Conservation (phyloP, 1,140 invertebrate species). For the Aphelenchoides fujianensis region DNA sequence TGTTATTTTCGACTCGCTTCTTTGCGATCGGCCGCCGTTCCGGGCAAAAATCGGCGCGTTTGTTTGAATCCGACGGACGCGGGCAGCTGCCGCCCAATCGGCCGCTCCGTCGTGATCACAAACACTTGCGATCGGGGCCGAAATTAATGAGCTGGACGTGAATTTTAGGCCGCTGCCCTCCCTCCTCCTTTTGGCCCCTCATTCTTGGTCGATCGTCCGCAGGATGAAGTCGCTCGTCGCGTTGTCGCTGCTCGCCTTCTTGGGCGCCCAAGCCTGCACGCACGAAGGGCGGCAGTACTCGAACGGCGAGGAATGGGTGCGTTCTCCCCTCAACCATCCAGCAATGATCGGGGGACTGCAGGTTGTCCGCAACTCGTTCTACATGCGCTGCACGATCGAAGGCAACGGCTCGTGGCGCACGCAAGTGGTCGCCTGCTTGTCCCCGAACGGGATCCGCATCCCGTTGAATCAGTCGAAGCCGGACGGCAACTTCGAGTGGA, state of each 20-base stretch:
- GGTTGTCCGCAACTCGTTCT: slow-evolving; percentile 42
- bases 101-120: too few species aligned
- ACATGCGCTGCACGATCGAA: slow-evolving; percentile 48
- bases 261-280: slow-evolving; percentile 28
- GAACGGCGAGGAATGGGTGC: slow-evolving; percentile 54
- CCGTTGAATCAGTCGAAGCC: slow-evolving; percentile 19
- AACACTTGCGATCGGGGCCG: too few species aligned
- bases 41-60: too few species aligned
- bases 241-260: slow-evolving; percentile 18
- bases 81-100: too few species aligned
- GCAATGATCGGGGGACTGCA: slow-evolving; percentile 19
- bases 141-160: not conserved
- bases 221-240: not conserved
- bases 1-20: too few species aligned
- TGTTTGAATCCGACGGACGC: too few species aligned
- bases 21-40: too few species aligned
- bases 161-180: not conserved
- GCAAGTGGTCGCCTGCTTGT: slow-evolving; percentile 46
- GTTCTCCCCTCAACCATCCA: too few species aligned
- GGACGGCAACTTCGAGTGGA: slow-evolving; percentile 12
- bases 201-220: not conserved
- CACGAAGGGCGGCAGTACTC: slow-evolving; percentile 42
- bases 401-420: slow-evolving; percentile 50
- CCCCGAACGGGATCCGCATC: slow-evolving; percentile 35
- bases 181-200: not conserved